A percentile compares a stretch with the other conserved stretches of the same genome.
These are phyloP conservation scores for Crocuta crocuta DNA, from an alignment of 2,113 vertebrate species.

Conservation along the genomic window DNA sequence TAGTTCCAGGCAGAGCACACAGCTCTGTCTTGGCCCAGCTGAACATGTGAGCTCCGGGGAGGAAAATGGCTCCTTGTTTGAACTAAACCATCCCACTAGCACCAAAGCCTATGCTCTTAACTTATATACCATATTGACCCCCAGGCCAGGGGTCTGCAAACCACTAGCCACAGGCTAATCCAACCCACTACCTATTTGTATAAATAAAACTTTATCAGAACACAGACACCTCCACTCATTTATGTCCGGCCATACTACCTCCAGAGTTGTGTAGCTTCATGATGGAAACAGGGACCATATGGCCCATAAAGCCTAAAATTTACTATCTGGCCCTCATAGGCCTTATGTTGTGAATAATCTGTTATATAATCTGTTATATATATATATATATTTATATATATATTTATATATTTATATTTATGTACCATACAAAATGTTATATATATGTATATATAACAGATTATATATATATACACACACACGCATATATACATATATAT, in stretches of 20 bases:
- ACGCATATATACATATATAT: too few species aligned
- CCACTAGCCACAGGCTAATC: not conserved
- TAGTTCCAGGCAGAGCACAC: not conserved
- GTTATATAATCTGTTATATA: not conserved
- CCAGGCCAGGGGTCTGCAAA: not conserved
- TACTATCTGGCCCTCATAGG: not conserved
- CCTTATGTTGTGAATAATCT: not conserved
- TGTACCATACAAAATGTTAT: too few species aligned
- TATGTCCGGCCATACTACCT: not conserved
- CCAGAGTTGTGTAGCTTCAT: rapidly evolving
- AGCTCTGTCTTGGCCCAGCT: too few species aligned
- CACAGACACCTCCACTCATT: not conserved
- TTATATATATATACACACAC: too few species aligned
- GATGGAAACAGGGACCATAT: not conserved
- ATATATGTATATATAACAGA: too few species aligned
- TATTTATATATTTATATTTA: not conserved
- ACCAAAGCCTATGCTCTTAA: not conserved
- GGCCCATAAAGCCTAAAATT: not conserved
- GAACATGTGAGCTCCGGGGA: not conserved
- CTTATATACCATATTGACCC: not conserved
- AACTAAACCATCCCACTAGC: not conserved
- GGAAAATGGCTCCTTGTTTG: not conserved
- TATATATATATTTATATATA: too few species aligned
- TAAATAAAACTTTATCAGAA: conserved; percentile 20
- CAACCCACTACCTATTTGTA: not conserved